Conservation (phyloP, 2,113 vertebrate species). For the Mohoua ochrocephala region DNA sequence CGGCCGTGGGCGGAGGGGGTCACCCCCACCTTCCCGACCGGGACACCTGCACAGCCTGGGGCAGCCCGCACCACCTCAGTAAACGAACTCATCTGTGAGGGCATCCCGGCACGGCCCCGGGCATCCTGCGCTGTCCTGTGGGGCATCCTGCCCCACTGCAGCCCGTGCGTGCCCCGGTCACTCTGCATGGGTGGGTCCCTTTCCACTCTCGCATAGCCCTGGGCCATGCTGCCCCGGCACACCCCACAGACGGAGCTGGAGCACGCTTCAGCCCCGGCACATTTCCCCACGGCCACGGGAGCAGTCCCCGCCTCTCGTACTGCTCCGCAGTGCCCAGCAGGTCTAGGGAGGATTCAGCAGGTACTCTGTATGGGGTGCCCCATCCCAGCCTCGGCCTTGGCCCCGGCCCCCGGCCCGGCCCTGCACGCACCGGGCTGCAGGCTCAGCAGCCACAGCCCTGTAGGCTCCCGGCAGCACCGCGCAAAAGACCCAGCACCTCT, state of each 20-base stretch:
- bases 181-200: neutral
- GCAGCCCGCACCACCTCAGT: neutral
- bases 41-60: neutral
- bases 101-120: neutral
- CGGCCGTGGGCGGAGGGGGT: no score
- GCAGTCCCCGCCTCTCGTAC: neutral
- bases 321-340: neutral
- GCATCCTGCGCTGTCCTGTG: neutral
- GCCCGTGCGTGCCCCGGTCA: neutral
- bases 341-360: neutral
- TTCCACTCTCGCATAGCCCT: rapidly evolving
- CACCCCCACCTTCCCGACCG: neutral
- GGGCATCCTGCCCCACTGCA: neutral
- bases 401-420: neutral
- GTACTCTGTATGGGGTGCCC: no score
- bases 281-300: neutral
- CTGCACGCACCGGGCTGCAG: neutral
- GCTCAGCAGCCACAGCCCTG: neutral
- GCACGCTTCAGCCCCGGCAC: neutral
- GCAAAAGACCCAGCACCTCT: neutral
- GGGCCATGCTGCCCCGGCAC: neutral
- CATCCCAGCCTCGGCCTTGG: neutral
- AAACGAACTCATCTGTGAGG: neutral
- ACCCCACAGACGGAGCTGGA: neutral
- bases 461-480: neutral